Base-by-base conservation (phyloP, 2,797 vertebrate genomes). In the Oreochromis grahami region DNA sequence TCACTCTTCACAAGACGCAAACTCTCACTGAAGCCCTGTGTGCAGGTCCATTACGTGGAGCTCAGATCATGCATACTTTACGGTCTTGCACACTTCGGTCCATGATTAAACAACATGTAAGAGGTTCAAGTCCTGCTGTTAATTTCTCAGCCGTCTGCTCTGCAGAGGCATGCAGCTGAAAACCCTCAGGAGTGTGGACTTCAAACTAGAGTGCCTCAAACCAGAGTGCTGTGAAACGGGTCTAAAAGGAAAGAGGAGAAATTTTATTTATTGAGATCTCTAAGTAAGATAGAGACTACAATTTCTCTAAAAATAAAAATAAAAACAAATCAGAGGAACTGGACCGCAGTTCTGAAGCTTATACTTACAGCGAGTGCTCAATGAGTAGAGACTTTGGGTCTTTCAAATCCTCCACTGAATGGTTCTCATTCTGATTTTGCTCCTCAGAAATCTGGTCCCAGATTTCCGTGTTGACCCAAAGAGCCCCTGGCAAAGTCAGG, bases 391-490 rank as follows among this genome's bases (percentile, higher is more conserved):
- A 7, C 7, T 34, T 3, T 1, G 17, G 3, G 9, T 34, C 2
- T 3, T 51, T 53, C 7, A 48, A 5, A 2, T 60, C 45, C 9
- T 81, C 19, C 48, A 5, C 1, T 0, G 21, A 21, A 3, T 21
- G 24, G 1, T n/a, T 12, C 5, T 2, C 6, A 4, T 4, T 29
- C 26, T 3, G 1, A 8, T 26, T 45, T 9, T 65, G 13, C 12
- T 63, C 51, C 5, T 60, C 60, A 1, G 32, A 0, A 2, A 95
- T 91, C 41, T 83, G 76, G 78, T 95, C 94, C 95, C 95, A 96
- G 52, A 95, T 91, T 2, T 90, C 79, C 0, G 88, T 93, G 92
- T 96, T 90, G 86, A 96, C 88, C 87, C 87, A 92, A 79, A 96
- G 91, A 3, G 82, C 10, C 1, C 89, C 88, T 7, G 92, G 14